These are phyloP conservation scores for Eueides isabella DNA, from an alignment of 1,140 invertebrate species.

Conservation along the genomic window DNA sequence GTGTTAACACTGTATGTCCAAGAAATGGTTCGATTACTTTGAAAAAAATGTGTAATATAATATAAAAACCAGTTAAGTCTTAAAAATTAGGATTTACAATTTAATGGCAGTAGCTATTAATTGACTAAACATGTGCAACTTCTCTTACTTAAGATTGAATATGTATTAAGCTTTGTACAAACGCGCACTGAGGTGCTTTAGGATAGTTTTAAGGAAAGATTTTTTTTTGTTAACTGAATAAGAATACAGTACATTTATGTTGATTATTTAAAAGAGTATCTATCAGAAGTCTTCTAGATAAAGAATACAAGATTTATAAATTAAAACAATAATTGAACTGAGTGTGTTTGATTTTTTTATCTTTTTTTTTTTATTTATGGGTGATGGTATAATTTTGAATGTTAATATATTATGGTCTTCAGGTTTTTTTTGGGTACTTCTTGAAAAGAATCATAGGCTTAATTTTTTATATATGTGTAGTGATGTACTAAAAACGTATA, in stretches of 20 bases:
- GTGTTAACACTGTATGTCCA: neutral
- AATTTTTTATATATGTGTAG: too few species aligned
- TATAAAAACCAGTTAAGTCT: neutral
- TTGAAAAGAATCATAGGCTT: too few species aligned
- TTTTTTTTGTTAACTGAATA: constrained; percentile 17
- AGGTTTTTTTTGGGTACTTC: too few species aligned
- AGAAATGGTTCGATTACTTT: neutral
- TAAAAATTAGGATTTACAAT: neutral
- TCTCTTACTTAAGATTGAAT: too few species aligned
- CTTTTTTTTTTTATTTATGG: neutral
- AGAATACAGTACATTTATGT: constrained; percentile 20
- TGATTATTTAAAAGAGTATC: constrained; percentile 34
- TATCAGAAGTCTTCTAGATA: constrained; percentile 32
- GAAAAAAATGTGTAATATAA: neutral
- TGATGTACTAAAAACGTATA: too few species aligned
- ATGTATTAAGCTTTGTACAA: constrained; percentile 25
- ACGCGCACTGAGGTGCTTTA: constrained; percentile 18
- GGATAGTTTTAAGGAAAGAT: constrained; percentile 5
- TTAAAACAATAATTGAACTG: constrained; percentile 30
- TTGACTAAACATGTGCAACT: too few species aligned
- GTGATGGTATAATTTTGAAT: too few species aligned
- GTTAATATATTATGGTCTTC: too few species aligned
- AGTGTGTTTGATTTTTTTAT: neutral
- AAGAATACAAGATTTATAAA: constrained; percentile 35
- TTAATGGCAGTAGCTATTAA: neutral